Evolutionary conservation across 2,888 invertebrate species (phyloP).

Genomic region (Chouioia cunea): DNA sequence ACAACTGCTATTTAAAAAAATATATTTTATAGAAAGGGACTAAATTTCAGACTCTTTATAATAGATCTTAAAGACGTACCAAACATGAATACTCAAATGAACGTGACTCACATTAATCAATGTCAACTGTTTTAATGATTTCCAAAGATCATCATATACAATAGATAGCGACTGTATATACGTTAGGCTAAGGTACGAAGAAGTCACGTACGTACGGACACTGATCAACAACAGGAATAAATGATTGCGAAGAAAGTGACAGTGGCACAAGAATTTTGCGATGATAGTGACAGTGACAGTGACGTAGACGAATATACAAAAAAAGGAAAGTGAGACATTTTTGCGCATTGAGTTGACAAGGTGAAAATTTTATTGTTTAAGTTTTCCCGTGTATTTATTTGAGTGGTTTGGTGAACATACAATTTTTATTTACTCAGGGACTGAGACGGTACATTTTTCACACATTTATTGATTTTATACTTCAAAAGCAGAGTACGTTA

Average conservation of each 20-base stretch:
- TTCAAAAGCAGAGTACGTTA: not conserved
- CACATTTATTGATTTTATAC: not conserved
- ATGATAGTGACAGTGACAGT: conserved; percentile 50
- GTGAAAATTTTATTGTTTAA: conserved; percentile 28
- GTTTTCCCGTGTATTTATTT: conserved; percentile 9
- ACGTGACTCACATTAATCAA: too few species aligned
- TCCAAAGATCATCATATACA: conserved; percentile 28
- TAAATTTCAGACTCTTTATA: too few species aligned
- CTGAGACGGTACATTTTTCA: not conserved
- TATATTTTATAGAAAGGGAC: too few species aligned
- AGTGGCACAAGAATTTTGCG: conserved; percentile 26
- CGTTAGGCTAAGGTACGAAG: conserved; percentile 1
- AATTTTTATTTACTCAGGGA: conserved; percentile 9
- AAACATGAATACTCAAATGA: too few species aligned
- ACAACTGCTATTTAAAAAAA: too few species aligned
- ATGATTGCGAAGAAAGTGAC: conserved; percentile 33
- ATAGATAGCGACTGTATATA: conserved; percentile 13
- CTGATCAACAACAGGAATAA: conserved; percentile 15
- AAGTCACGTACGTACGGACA: not conserved
- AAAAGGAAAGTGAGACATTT: conserved; percentile 29
- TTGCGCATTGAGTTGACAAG: conserved; percentile 11
- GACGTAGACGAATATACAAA: conserved; percentile 41
- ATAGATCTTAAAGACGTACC: too few species aligned
- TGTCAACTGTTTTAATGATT: too few species aligned
- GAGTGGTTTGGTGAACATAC: conserved; percentile 20